These are phyloP conservation scores for Saimiri boliviensis DNA, from an alignment of 2,113 vertebrate species.

Conservation along the genomic window DNA sequence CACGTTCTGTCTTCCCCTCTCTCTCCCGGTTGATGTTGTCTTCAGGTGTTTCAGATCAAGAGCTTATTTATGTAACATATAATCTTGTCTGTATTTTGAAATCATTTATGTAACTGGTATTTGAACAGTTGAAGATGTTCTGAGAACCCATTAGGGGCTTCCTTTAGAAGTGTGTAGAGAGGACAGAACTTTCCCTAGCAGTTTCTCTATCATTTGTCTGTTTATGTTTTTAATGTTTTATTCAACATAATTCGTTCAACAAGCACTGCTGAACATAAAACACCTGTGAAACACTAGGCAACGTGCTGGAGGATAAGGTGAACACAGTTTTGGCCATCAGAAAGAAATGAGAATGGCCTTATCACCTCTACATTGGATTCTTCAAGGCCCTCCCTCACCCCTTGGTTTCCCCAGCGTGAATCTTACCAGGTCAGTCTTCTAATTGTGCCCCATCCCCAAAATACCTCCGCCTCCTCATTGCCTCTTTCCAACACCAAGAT, in stretches of 20 bases:
- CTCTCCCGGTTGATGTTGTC: not conserved
- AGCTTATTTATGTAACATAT: not conserved
- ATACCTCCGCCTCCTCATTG: not conserved
- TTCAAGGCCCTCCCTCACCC: not conserved
- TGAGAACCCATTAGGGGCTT: not conserved
- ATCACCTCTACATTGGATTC: not conserved
- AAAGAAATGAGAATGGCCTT: not conserved
- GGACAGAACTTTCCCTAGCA: not conserved
- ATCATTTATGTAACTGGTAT: not conserved
- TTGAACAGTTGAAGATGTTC: conserved; percentile 26
- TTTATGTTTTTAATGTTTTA: not conserved
- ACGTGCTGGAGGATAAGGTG: not conserved
- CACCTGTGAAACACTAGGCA: not conserved
- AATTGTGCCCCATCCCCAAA: no score
- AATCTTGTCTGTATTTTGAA: not conserved
- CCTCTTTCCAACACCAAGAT: not conserved
- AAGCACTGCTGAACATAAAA: not conserved
- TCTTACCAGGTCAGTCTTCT: not conserved
- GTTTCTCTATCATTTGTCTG: not conserved
- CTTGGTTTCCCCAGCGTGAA: not conserved
- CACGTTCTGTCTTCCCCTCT: no score
- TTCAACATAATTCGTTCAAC: not conserved
- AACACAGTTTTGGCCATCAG: no score
- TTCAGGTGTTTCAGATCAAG: not conserved
- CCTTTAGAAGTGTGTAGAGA: not conserved